phyloP scores from a whole-genome alignment of 2,113 vertebrate species.

The Bambusicola thoracicus region DNA sequence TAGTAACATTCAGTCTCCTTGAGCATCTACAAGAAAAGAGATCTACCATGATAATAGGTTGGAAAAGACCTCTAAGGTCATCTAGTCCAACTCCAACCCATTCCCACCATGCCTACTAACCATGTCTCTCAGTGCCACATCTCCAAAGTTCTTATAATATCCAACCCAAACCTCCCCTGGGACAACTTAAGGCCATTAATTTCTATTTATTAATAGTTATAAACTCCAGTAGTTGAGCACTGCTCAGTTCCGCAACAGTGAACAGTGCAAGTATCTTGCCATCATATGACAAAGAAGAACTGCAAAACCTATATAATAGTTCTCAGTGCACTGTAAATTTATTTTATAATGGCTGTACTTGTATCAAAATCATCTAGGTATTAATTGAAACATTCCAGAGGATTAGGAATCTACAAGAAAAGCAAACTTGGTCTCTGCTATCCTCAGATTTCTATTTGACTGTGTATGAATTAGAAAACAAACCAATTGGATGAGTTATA shows the following conservation, averaged over 20 bases:
- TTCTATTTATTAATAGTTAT: not conserved
- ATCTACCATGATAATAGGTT: not conserved
- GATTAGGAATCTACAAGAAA: not conserved
- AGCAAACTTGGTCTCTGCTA: not conserved
- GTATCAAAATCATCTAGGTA: not conserved
- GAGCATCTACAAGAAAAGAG: not conserved
- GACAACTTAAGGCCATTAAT: too few relatives aligned
- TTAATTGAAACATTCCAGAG: not conserved
- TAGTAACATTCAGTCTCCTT: not conserved
- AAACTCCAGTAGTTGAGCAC: not conserved
- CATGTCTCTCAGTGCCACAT: too few relatives aligned
- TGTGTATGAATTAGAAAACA: not conserved
- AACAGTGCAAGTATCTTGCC: not conserved
- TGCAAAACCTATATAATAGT: not conserved
- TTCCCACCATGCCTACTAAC: too few relatives aligned
- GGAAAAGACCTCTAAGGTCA: too few relatives aligned
- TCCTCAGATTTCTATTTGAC: not conserved
- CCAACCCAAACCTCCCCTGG: too few relatives aligned
- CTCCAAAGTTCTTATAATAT: too few relatives aligned
- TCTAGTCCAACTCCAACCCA: too few relatives aligned
- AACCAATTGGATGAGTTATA: not conserved
- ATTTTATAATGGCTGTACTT: not conserved
- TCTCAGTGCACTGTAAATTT: not conserved
- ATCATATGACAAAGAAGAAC: not conserved
- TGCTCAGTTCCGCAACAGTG: not conserved